Evolutionary conservation across 2,797 vertebrate genomes (phyloP).

Genomic region (Acipenser ruthenus): DNA sequence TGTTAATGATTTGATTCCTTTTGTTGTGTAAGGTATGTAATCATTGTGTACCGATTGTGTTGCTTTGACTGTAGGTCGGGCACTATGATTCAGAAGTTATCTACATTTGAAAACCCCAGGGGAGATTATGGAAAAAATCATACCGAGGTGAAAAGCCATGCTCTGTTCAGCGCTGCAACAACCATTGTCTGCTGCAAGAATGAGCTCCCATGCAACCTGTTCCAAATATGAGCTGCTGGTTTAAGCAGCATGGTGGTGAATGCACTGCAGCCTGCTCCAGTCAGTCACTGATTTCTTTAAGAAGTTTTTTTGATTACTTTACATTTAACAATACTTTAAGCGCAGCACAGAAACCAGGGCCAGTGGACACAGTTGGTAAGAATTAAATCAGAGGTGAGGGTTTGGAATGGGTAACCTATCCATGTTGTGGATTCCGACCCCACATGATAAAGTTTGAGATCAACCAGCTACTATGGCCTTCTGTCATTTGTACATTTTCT

Average conservation of each 20-base stretch:
- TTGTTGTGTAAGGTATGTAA: conserved; percentile 6
- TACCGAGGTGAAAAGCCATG: conserved; percentile 18
- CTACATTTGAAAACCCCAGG: conserved; percentile 43
- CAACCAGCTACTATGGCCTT: too few relatives aligned
- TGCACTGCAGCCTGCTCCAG: neutral
- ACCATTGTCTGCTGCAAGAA: conserved; percentile 1
- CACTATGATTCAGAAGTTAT: conserved; percentile 45
- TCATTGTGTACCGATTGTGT: conserved; percentile 11
- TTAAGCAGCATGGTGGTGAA: neutral
- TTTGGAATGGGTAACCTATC: neutral
- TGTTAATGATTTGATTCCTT: neutral
- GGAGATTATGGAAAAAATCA: conserved; percentile 13
- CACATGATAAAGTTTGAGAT: too few relatives aligned
- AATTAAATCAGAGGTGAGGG: neutral
- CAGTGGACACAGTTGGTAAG: too few relatives aligned
- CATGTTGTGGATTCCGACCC: neutral
- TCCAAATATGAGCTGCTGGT: neutral
- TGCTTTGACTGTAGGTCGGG: conserved; percentile 38
- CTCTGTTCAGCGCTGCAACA: neutral
- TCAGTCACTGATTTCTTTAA: too few relatives aligned
- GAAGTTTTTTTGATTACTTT: neutral
- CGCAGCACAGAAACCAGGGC: too few relatives aligned
- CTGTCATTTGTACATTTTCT: too few relatives aligned
- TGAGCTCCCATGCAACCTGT: neutral
- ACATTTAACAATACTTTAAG: neutral